Conservation (phyloP, 2,888 invertebrate genomes). For the Monopis laevigella region DNA sequence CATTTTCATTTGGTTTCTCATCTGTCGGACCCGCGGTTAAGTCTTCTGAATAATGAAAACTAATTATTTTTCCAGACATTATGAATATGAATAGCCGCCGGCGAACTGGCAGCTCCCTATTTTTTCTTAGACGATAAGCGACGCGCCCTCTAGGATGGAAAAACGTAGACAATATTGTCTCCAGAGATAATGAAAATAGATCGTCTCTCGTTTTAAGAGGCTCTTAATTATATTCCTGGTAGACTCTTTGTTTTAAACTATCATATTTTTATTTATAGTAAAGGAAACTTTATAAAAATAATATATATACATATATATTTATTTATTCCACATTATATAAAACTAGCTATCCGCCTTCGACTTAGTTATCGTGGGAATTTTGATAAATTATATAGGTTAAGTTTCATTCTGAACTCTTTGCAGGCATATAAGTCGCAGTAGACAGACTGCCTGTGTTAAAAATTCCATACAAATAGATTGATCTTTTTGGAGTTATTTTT, state of each 20-base stretch:
- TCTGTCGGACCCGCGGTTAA: slow-evolving; percentile 12
- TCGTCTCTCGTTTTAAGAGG: slow-evolving; percentile 5
- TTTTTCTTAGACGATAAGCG: slow-evolving; percentile 15
- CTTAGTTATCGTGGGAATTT: too few species aligned
- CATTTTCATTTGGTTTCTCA: slow-evolving; percentile 13
- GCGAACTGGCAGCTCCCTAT: slow-evolving; percentile 15
- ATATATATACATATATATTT: too few species aligned
- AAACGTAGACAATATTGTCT: slow-evolving; percentile 14
- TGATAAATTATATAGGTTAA: too few species aligned
- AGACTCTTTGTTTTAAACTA: neutral
- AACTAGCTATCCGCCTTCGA: too few species aligned
- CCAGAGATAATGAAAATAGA: slow-evolving; percentile 14
- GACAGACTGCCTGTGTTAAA: too few species aligned
- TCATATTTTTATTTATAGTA: too few species aligned
- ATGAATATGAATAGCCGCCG: slow-evolving; percentile 37
- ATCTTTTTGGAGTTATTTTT: too few species aligned
- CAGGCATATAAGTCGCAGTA: too few species aligned
- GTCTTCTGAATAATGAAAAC: slow-evolving; percentile 15
- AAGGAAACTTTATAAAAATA: too few species aligned
- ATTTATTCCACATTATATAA: too few species aligned
- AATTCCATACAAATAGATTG: too few species aligned
- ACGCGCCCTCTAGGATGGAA: slow-evolving; percentile 12
- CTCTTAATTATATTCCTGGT: slow-evolving; percentile 5
- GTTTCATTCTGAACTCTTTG: too few species aligned
- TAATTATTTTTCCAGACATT: slow-evolving; percentile 35